These are phyloP conservation scores for Cyanoderma ruficeps DNA, from an alignment of 2,113 vertebrate genomes.

Conservation along the genomic window DNA sequence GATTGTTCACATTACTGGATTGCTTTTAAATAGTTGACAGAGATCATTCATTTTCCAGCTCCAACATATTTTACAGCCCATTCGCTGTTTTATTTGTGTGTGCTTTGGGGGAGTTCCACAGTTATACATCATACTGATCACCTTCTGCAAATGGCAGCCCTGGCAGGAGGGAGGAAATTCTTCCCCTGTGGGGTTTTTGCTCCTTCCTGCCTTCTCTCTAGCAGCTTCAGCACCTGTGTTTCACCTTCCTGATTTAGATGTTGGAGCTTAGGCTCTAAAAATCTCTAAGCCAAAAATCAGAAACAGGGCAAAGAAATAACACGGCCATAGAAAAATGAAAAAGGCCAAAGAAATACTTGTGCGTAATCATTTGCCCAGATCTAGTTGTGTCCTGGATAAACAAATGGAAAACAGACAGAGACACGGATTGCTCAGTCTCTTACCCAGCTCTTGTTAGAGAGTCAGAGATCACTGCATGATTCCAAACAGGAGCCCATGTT, in stretches of 20 bases:
- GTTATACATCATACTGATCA: background rate
- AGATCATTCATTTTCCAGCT: conserved; percentile 62
- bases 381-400: background rate
- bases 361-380: background rate
- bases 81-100: background rate
- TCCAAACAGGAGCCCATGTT: background rate
- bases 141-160: background rate
- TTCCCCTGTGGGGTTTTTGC: background rate
- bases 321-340: background rate
- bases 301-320: background rate
- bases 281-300: background rate
- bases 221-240: background rate
- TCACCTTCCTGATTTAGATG: background rate
- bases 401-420: background rate
- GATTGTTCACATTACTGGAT: conserved; percentile 70
- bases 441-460: background rate
- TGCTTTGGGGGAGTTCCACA: background rate
- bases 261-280: background rate
- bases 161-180: background rate
- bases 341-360: background rate
- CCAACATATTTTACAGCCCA: background rate
- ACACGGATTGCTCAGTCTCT: background rate
- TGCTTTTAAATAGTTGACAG: conserved; percentile 71
- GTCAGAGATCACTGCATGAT: background rate
- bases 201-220: background rate